Evolutionary conservation across 2,113 vertebrate species (phyloP).

Genomic region (Lamprotornis superbus): DNA sequence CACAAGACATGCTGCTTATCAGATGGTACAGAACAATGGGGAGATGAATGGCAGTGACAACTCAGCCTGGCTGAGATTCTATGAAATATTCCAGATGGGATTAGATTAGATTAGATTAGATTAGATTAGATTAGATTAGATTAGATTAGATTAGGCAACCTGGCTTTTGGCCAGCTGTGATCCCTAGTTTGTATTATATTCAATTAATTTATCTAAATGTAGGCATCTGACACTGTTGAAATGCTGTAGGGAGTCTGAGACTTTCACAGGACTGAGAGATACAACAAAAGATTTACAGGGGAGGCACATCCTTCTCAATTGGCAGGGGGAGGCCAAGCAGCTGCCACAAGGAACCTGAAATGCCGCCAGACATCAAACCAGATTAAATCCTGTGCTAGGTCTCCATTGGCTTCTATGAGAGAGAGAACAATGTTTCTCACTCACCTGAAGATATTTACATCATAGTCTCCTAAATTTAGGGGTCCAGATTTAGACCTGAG

Average conservation of each 20-base stretch:
- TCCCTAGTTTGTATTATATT: neutral
- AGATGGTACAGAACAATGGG: neutral
- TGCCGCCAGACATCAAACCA: neutral
- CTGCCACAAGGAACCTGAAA: neutral
- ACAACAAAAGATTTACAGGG: neutral
- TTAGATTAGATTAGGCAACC: neutral
- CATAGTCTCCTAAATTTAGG: neutral
- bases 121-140: neutral
- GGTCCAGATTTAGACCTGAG: neutral
- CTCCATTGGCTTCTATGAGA: neutral
- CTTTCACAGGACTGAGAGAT: neutral
- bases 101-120: neutral
- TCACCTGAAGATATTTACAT: neutral
- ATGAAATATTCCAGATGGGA: neutral
- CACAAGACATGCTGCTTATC: neutral
- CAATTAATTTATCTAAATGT: neutral
- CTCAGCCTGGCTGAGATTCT: neutral
- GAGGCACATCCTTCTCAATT: rapidly evolving
- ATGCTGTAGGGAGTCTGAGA: neutral
- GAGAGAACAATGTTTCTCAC: neutral
- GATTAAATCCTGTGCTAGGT: neutral
- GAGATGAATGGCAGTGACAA: neutral
- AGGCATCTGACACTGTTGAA: neutral
- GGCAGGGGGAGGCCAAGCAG: neutral
- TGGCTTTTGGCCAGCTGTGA: neutral